Percentiles rank a stretch among this genome's conserved stretches.
Evolutionary conservation across 2,113 vertebrate genomes (phyloP).

Genomic region (Syngnathus floridae): DNA sequence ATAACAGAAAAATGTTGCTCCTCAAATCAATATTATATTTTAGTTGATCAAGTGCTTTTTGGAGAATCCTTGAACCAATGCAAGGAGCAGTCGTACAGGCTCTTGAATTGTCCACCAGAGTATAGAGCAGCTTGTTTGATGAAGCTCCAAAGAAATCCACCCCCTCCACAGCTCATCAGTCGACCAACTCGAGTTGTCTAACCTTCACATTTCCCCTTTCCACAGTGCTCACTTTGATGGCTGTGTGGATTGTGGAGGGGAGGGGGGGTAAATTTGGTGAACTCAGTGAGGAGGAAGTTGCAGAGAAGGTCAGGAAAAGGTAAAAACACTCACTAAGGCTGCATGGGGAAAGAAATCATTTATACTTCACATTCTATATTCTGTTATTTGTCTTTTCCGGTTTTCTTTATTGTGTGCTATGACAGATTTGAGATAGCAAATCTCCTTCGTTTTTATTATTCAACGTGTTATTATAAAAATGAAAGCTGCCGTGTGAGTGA

Average conservation of each 20-base stretch:
- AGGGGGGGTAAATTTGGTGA: constrained; percentile 2
- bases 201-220: constrained; percentile 50
- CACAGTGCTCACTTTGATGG: constrained; percentile 48
- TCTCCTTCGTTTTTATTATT: constrained; percentile 36
- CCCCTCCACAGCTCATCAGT: constrained; percentile 9
- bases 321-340: constrained; percentile 27
- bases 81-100: constrained; percentile 20
- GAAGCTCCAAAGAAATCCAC: constrained; percentile 51
- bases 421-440: constrained; percentile 64
- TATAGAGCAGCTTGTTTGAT: constrained; percentile 49
- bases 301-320: constrained; percentile 44
- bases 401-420: constrained; percentile 33
- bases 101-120: constrained; percentile 22
- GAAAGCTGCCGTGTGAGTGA: constrained; percentile 47
- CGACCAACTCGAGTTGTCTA: constrained; percentile 38
- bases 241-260: constrained; percentile 3
- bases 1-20: not conserved
- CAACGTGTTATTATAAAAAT: constrained; percentile 26
- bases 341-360: constrained; percentile 17
- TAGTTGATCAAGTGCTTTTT: constrained; percentile 23
- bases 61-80: constrained; percentile 47
- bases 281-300: constrained; percentile 17
- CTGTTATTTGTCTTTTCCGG: constrained; percentile 9
- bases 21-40: not conserved
- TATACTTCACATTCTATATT: constrained; percentile 22